Percentiles rank a stretch among this genome's conserved stretches.
Evolutionary conservation across 2,797 vertebrate species (phyloP).

Genomic region (Danio tinwini): DNA sequence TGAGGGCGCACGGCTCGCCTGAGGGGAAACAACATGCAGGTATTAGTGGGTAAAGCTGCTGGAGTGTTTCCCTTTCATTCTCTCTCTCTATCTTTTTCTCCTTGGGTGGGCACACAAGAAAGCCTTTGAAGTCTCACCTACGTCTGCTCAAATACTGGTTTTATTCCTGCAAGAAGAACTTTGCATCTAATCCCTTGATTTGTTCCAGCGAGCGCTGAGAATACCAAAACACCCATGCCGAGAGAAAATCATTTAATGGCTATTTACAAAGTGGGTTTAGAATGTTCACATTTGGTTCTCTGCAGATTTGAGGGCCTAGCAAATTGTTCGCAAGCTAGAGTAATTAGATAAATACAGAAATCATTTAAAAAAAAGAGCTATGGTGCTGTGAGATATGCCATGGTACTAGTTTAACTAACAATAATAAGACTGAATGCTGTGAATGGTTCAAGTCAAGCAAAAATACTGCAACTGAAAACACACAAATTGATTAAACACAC

Average conservation of each 20-base stretch:
- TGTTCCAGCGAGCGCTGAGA: constrained; percentile 10
- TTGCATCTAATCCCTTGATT: constrained; percentile 24
- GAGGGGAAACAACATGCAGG: constrained; percentile 29
- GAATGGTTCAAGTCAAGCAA: background rate
- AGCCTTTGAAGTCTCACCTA: constrained; percentile 41
- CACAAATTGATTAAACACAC: background rate
- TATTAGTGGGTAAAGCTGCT: constrained; percentile 31
- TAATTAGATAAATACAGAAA: background rate
- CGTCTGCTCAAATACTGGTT: constrained; percentile 24
- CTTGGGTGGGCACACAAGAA: constrained; percentile 20
- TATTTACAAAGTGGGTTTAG: background rate
- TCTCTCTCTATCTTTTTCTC: constrained; percentile 25
- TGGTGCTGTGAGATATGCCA: background rate
- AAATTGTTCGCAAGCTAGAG: background rate
- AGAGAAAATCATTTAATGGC: background rate
- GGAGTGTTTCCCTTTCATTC: constrained; percentile 9
- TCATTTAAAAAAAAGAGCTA: background rate
- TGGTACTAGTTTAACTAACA: background rate
- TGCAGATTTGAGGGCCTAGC: background rate
- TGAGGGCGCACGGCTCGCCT: background rate
- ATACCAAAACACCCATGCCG: background rate
- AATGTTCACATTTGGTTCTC: background rate
- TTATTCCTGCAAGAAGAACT: constrained; percentile 17
- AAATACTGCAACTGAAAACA: accelerated
- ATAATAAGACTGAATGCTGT: background rate